A percentile compares a stretch with the other conserved stretches of the same genome.
Evolutionary conservation across 2,888 invertebrate species (phyloP).

Genomic region (Saturnia japonica): DNA sequence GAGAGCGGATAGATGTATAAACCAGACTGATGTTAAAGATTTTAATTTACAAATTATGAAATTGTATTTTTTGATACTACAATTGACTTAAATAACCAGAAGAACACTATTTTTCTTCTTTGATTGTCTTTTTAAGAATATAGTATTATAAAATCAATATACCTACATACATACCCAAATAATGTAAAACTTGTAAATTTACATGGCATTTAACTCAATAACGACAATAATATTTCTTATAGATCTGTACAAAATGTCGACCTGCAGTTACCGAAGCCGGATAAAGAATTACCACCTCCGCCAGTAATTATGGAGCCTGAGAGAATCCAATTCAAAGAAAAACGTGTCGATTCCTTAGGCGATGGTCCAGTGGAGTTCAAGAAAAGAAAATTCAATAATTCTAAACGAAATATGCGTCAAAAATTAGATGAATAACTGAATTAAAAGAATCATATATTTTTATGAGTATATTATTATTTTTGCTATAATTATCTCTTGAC

Average conservation of each 20-base stretch:
- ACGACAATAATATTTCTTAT: slow-evolving; percentile 31
- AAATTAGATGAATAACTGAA: slow-evolving; percentile 84
- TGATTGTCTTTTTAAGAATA: too few relatives aligned
- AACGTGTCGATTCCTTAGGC: slow-evolving; percentile 79
- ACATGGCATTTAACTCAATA: not conserved
- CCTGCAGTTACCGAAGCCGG: slow-evolving; percentile 85
- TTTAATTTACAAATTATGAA: too few relatives aligned
- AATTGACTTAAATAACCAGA: not conserved
- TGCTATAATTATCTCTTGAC: too few relatives aligned
- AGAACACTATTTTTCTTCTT: too few relatives aligned
- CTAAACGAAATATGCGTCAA: slow-evolving; percentile 84
- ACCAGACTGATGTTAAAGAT: too few relatives aligned
- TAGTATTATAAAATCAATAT: too few relatives aligned
- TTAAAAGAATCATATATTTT: not conserved
- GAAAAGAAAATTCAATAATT: slow-evolving; percentile 84
- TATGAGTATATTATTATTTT: not conserved
- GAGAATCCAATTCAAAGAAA: slow-evolving; percentile 82
- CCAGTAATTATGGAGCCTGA: slow-evolving; percentile 74
- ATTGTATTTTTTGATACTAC: too few relatives aligned
- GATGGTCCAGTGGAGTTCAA: slow-evolving; percentile 84
- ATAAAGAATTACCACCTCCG: slow-evolving; percentile 64
- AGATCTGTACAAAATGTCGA: slow-evolving; percentile 83
- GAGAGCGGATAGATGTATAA: too few relatives aligned
- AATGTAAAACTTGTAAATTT: not conserved
- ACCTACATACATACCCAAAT: too few relatives aligned